These are phyloP conservation scores for Phalacrocorax brasilianus DNA, from an alignment of 2,113 vertebrate genomes.

Conservation along the genomic window DNA sequence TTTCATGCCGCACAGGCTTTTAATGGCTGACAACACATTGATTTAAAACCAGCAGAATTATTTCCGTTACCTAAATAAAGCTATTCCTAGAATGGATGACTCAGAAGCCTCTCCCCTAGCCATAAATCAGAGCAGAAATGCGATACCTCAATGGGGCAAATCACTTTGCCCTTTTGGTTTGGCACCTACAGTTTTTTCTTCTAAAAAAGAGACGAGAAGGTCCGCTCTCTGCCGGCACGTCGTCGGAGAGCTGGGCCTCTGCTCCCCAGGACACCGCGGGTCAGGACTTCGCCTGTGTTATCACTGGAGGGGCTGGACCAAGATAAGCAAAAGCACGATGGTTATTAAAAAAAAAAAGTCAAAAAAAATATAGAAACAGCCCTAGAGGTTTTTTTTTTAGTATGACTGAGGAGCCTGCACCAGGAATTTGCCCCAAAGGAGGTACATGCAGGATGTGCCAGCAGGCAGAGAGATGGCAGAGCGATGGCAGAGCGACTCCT, in stretches of 20 bases:
- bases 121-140: not conserved
- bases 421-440: slow-evolving; percentile 43
- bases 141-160: not conserved
- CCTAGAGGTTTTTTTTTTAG: not conserved
- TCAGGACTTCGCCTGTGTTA: not conserved
- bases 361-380: not conserved
- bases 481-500: not conserved
- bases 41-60: not conserved
- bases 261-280: not conserved
- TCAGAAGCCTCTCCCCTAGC: not conserved
- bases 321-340: not conserved
- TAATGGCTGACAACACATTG: not conserved
- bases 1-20: rapidly evolving
- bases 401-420: not conserved
- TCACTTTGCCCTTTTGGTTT: not conserved
- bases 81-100: not conserved
- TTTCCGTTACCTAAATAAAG: not conserved
- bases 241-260: not conserved
- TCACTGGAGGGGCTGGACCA: not conserved
- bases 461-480: not conserved
- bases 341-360: not conserved
- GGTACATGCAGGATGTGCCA: not conserved
- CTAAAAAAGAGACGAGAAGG: not conserved
- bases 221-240: rapidly evolving
- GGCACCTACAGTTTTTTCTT: not conserved